phyloP scores from a whole-genome alignment of 2,113 vertebrate species.

The Barbus barbus region DNA sequence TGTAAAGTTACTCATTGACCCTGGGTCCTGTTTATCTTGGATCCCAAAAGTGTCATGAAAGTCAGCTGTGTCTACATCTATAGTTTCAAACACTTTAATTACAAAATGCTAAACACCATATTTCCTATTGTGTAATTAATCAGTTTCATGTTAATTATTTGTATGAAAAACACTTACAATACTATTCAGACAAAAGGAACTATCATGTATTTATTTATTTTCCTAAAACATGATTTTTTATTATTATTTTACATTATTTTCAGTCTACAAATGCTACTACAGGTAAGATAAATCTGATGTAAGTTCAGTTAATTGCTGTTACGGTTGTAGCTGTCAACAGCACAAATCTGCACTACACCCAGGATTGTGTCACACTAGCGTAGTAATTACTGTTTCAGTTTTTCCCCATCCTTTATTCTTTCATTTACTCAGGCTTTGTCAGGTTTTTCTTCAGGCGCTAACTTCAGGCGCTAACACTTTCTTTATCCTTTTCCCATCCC shows the following conservation, averaged over 20 bases:
- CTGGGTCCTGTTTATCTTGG: slow-evolving; percentile 36
- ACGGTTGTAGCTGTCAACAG: background rate
- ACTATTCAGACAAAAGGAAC: background rate
- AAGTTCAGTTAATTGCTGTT: background rate
- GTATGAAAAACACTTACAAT: background rate
- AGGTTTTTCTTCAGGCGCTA: background rate
- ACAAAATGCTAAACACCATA: background rate
- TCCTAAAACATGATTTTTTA: background rate
- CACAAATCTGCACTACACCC: background rate
- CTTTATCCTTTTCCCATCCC: background rate
- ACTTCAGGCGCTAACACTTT: background rate
- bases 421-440: background rate
- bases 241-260: background rate
- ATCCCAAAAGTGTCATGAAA: background rate
- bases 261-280: background rate
- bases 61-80: slow-evolving; percentile 34
- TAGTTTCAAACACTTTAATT: slow-evolving; percentile 38
- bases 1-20: slow-evolving; percentile 20
- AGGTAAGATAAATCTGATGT: background rate
- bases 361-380: background rate
- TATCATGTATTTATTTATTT: background rate
- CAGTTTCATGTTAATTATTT: background rate
- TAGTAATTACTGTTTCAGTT: no score
- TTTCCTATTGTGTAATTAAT: background rate
- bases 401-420: background rate